Base-by-base conservation (phyloP, 37 sponge, comb jelly and placozoan genomes). In the Haliclona indistincta region DNA sequence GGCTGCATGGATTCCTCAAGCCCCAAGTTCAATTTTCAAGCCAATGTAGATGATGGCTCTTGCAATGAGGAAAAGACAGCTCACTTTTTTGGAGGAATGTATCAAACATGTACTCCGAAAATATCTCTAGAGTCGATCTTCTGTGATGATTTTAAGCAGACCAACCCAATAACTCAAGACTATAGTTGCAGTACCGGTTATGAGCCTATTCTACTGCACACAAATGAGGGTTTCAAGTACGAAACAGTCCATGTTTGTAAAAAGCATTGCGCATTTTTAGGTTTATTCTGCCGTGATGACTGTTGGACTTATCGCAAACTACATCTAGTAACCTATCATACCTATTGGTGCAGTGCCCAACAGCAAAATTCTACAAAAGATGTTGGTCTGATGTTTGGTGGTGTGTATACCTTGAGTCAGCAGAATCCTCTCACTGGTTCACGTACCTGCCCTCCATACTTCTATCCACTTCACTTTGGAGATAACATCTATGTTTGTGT, bases 361-460 rank as follows among this genome's bases (percentile, higher is more conserved):
- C 70, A 45, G 0, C 8, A 56, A 28, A 69, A 78, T 0, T 52
- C 26, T 11, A 58, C 54, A 22, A 60, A n/a, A n/a, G n/a, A 76
- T 56, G 28, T 22, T 35, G 93, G 93, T 22, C 87, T 68, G 53
- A 80, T 92, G 4, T 92, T 92, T 62, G 93, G 93, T 43, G 93
- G 93, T 39, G 56, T 80, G 22, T 92, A 66, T 58, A 87, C 88
- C 0, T 56, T 84, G 22, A 84, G 41, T 2, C 35, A 26, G 4
- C 41, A 53, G 35, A 92, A 92, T 56, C 93, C 93, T 0, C 33
- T 87, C 42, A 87, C 88, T 7, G 63, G 80, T 6, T 41, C 84
- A 5, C 67, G 53, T 65, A 28, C 66, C 6, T 92, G 93, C 32
- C 93, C 93, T 3, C 34, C n/a, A 1, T 75, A 86, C 47, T 92